phyloP scores from a whole-genome alignment of 2,888 invertebrate genomes.

The Cheilosia scutellata region DNA sequence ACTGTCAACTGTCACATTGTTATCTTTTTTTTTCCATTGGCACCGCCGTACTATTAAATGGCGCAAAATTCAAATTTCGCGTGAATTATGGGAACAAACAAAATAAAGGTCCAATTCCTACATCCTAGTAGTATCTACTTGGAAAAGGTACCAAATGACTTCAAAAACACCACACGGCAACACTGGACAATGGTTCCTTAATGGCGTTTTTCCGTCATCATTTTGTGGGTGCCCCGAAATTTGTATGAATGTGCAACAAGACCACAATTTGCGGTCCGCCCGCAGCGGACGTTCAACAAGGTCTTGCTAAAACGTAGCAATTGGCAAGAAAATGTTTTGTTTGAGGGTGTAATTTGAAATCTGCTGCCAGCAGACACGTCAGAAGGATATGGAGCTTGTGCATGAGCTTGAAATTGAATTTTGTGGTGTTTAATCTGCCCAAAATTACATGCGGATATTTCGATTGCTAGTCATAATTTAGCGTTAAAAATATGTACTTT shows the following conservation, averaged over 20 bases:
- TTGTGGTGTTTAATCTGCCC: neutral
- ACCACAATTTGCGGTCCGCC: conserved; percentile 36
- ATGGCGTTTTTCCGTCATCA: conserved; percentile 39
- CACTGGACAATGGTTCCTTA: conserved; percentile 1
- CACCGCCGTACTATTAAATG: too few species aligned
- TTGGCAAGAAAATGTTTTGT: neutral
- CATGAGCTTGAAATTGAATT: neutral
- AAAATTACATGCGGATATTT: neutral
- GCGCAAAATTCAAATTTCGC: too few species aligned
- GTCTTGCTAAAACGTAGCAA: conserved; percentile 16
- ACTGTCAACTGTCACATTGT: too few species aligned
- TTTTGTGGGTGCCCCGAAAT: conserved; percentile 13
- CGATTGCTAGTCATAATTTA: neutral
- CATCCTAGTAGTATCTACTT: too few species aligned
- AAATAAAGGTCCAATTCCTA: too few species aligned
- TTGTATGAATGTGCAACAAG: conserved; percentile 1
- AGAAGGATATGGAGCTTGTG: neutral
- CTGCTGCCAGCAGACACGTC: neutral
- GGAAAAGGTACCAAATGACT: too few species aligned
- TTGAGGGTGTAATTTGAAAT: neutral
- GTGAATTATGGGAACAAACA: too few species aligned
- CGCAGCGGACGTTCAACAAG: conserved; percentile 15
- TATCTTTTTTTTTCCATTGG: too few species aligned
- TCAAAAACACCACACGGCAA: too few species aligned
- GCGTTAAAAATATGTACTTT: too few species aligned